phyloP scores from a whole-genome alignment of 2,888 invertebrate genomes.

The Loripinus fragilis region DNA sequence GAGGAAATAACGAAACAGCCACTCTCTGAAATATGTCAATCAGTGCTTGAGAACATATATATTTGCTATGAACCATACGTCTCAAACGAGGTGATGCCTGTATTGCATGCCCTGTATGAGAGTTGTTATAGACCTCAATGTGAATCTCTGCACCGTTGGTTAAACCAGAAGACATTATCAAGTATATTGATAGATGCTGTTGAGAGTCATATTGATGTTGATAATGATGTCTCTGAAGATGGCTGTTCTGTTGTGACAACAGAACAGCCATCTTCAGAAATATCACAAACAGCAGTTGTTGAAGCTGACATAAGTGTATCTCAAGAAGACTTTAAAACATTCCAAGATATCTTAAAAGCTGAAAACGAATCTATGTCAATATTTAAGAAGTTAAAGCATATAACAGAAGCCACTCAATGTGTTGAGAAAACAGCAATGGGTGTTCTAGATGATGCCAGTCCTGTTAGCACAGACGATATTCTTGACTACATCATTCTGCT shows the following conservation, averaged over 20 bases:
- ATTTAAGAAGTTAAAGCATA: not conserved
- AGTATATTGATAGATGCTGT: not conserved
- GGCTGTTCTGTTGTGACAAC: too few species aligned
- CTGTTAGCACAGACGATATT: not conserved
- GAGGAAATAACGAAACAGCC: not conserved
- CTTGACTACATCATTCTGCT: not conserved
- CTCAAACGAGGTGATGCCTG: not conserved
- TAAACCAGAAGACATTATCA: not conserved
- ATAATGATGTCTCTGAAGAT: not conserved
- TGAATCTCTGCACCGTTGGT: not conserved
- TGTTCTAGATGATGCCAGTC: not conserved
- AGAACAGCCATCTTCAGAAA: not conserved
- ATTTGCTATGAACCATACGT: not conserved
- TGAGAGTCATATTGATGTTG: not conserved
- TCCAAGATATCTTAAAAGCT: not conserved
- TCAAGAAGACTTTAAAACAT: not conserved
- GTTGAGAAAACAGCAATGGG: not conserved
- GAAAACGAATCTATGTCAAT: not conserved
- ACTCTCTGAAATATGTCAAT: not conserved
- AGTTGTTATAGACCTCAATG: not conserved
- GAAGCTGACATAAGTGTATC: not conserved
- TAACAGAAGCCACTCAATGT: not conserved
- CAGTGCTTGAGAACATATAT: not conserved
- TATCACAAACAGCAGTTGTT: not conserved
- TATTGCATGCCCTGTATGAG: not conserved